Evolutionary conservation across 92 coral and sea anemone species (phyloP).

Genomic region (Palythoa grandis): DNA sequence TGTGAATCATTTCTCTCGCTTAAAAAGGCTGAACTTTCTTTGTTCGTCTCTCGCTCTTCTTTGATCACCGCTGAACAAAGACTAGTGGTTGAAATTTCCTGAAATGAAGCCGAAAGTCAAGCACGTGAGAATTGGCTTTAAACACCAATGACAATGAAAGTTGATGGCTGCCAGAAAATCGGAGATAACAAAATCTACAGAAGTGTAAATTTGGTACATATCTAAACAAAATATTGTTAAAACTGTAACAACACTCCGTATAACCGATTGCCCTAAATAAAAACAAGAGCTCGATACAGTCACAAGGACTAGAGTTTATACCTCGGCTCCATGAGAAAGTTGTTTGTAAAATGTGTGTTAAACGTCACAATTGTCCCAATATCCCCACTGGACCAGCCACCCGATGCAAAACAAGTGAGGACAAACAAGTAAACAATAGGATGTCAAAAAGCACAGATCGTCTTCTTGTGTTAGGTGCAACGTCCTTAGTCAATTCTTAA

Average conservation of each 20-base stretch:
- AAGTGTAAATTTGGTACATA: not conserved
- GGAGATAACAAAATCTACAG: not conserved
- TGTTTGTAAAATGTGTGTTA: not conserved
- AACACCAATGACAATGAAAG: not conserved
- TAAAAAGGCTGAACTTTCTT: not conserved
- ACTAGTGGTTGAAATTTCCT: slow-evolving; percentile 24
- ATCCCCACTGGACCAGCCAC: not conserved
- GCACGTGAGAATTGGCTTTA: not conserved
- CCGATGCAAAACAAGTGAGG: not conserved
- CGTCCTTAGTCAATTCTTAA: not conserved
- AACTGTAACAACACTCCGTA: not conserved
- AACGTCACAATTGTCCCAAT: not conserved
- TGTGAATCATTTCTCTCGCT: not conserved
- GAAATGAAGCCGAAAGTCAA: not conserved
- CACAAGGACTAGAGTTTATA: not conserved
- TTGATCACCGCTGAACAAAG: slow-evolving; percentile 19
- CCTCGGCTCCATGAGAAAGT: not conserved
- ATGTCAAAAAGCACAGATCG: not conserved
- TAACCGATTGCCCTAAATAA: not conserved
- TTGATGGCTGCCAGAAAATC: not conserved
- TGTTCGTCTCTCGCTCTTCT: slow-evolving; percentile 16
- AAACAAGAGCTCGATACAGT: not conserved
- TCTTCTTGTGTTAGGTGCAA: not conserved
- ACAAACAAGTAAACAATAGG: slow-evolving; percentile 4
- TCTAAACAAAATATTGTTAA: not conserved